phyloP scores from a whole-genome alignment of 1,140 invertebrate genomes.

The Cardiocondyla obscurior region DNA sequence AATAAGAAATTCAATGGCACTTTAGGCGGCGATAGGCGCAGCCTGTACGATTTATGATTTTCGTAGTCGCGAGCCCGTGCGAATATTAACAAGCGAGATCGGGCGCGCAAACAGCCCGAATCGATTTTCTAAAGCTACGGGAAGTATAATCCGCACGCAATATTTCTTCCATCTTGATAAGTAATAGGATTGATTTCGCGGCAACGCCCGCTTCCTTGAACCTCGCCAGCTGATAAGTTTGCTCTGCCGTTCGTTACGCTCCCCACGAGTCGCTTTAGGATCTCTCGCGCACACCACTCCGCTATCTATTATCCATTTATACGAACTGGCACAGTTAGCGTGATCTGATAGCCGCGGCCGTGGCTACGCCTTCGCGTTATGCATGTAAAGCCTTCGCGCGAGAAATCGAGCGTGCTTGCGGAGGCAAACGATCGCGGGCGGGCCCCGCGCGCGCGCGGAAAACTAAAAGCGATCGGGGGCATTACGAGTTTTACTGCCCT shows the following conservation, averaged over 20 bases:
- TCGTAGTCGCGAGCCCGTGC: not conserved
- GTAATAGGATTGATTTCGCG: constrained; percentile 4
- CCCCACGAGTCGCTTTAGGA: constrained; percentile 9
- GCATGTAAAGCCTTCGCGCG: constrained; percentile 34
- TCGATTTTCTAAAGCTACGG: not conserved
- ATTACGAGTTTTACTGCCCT: constrained; percentile 70
- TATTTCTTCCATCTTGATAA: not conserved
- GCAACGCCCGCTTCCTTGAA: constrained; percentile 9
- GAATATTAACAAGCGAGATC: not conserved
- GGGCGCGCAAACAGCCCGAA: not conserved
- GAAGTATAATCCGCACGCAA: not conserved
- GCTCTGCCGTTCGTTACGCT: constrained; percentile 3
- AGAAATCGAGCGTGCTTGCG: constrained; percentile 64
- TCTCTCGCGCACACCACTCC: constrained; percentile 15
- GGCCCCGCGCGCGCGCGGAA: constrained; percentile 50
- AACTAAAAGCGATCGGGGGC: constrained; percentile 68
- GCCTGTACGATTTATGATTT: not conserved
- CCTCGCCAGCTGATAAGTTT: constrained; percentile 34
- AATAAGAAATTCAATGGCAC: constrained; percentile 10
- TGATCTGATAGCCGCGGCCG: constrained; percentile 61
- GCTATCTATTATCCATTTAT: constrained; percentile 66
- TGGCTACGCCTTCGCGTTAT: constrained; percentile 29
- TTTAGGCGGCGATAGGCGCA: not conserved
- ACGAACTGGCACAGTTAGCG: constrained; percentile 45
- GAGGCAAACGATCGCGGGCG: constrained; percentile 48